Conservation (phyloP, 2,888 invertebrate species). For the Leptura quadrifasciata region DNA sequence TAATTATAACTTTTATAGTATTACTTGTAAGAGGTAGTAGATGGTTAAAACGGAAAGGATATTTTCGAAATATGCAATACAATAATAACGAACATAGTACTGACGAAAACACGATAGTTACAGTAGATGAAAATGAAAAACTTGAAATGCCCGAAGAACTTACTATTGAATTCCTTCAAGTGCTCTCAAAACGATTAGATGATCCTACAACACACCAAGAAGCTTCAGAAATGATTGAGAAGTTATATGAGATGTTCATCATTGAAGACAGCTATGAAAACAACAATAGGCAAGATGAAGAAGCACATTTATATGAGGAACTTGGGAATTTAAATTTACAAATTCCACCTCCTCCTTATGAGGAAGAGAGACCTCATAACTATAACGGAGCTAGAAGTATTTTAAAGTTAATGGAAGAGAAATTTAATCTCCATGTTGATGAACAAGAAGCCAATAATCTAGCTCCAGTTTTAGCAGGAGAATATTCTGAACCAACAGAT, state of each 20-base stretch:
- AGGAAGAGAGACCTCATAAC: constrained; percentile 70
- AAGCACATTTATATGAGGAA: constrained; percentile 73
- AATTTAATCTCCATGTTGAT: constrained; percentile 70
- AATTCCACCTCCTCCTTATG: constrained; percentile 76
- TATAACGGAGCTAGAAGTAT: constrained; percentile 76
- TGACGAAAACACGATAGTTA: constrained; percentile 71
- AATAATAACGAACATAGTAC: constrained; percentile 78
- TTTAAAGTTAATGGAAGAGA: constrained; percentile 78
- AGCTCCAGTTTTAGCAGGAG: constrained; percentile 72
- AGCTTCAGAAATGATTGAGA: constrained; percentile 86
- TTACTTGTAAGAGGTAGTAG: constrained; percentile 76
- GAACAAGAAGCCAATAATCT: constrained; percentile 59
- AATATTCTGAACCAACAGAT: constrained; percentile 77
- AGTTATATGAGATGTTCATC: constrained; percentile 84
- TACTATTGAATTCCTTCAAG: constrained; percentile 83
- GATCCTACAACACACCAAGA: constrained; percentile 84
- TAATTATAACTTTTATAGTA: constrained; percentile 76
- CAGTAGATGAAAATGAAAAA: constrained; percentile 69
- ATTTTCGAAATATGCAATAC: constrained; percentile 74
- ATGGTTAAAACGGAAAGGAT: constrained; percentile 78
- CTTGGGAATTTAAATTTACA: constrained; percentile 77
- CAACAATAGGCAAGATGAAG: constrained; percentile 73
- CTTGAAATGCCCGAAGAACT: constrained; percentile 83
- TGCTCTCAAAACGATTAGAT: constrained; percentile 81
- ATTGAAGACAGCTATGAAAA: constrained; percentile 81